Base-by-base conservation (phyloP, 2,888 invertebrate species). In the Pinctada fucata region DNA sequence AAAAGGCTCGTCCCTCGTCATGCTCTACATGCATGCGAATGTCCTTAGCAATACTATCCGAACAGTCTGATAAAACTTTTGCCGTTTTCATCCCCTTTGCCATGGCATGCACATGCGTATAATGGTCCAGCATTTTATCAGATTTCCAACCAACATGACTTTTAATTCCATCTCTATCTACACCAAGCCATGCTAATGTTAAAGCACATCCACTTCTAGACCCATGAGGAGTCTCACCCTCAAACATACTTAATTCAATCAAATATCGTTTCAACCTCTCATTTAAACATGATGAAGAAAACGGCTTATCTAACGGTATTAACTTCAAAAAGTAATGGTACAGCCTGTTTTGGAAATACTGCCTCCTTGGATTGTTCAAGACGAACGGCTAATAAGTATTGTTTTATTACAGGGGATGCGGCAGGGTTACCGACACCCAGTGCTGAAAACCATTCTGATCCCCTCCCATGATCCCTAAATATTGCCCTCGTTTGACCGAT, bases 111-210 rank as follows among this genome's bases (percentile, higher is more conserved):
- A 6, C 49, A 10, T 16, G 3, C 16, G 73, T 73, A 13, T 73
- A 73, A 64, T 73, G 73, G 2, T 58, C 4, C 3, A 64, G 48
- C 73, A 73, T 73, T 8, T 64, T 48, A 47, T 73, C 65, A 13
- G 73, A 73, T 47, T 63, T 73, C 73, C 63, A 73, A 47, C 73
- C 73, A n/a, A 73, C 65, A 47, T 73, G 73, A 2, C n/a, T 10
- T 48, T 73, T 73, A 4, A 73, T 64, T 3, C 10, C 45, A 1
- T 73, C 73, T 50, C 5, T 47, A 73, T 73, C 65, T 47, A 65
- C 8, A 2, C 73, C 73, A 10, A 73, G 10, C 73, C 64, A 64
- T 3, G 65, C n/a, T 50, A 69, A 69, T 3, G 69, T 69, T 13
- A 69, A 50, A 2, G 69, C 69, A 2, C 69, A 69, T 6, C 69